Percentiles rank a stretch among this genome's conserved stretches.
Conservation (phyloP, 2,797 vertebrate species). For the Phrynocephalus vlangalii region DNA sequence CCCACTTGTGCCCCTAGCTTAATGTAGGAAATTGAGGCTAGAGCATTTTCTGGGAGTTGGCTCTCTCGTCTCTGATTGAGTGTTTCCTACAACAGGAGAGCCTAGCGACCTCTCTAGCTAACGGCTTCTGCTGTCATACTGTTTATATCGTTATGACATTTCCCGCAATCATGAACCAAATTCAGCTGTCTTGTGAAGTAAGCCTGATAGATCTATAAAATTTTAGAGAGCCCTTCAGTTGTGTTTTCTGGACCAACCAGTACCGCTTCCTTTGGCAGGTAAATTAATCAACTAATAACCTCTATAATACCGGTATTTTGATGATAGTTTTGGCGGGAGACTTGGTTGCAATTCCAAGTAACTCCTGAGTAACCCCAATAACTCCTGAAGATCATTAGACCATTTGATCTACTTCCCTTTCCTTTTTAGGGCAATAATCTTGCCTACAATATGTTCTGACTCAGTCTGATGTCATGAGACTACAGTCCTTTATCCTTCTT, state of each 20-base stretch:
- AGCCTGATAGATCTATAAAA: background rate
- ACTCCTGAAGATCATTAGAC: rapidly evolving
- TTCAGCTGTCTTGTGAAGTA: background rate
- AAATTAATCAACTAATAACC: too few species aligned
- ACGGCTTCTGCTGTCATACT: background rate
- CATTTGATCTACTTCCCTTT: background rate
- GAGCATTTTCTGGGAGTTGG: too few species aligned
- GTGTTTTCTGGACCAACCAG: too few species aligned
- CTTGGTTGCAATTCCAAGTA: background rate
- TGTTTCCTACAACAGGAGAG: too few species aligned
- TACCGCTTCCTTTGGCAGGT: too few species aligned
- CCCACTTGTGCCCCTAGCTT: too few species aligned
- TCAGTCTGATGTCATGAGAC: background rate
- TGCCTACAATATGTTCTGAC: background rate
- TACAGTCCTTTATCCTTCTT: background rate
- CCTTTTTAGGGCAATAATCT: background rate
- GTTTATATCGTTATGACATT: background rate
- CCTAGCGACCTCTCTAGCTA: background rate
- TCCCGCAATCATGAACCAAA: background rate
- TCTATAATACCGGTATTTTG: background rate
- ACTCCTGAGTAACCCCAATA: background rate
- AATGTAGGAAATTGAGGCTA: too few species aligned
- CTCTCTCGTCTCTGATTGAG: too few species aligned
- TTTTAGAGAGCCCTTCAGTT: background rate
- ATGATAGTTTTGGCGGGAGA: background rate